Evolutionary conservation across 2,797 vertebrate genomes (phyloP), one percentile per base, ranked within the genome.

Genomic region (Enteromius unitaeniatus): DNA sequence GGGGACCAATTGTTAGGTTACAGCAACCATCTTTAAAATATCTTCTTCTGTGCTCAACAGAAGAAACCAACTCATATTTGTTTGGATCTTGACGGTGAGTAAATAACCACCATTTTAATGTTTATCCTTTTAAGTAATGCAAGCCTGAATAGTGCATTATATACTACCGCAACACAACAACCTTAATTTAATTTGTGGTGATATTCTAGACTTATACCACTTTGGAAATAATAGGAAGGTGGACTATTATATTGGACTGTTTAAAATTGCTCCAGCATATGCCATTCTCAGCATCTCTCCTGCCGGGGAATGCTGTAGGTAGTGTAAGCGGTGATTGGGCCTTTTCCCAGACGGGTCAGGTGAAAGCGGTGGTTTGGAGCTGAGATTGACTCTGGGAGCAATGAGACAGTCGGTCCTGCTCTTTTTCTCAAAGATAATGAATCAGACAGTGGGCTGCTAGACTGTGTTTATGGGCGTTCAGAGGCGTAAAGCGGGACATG

Each of bases 381-480:
- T 2, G 55, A 70, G 79, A 45, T 72, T 55, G 82, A 80, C 74
- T 81, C 74, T 81, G 58, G 49, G 78, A 83, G 80, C 60, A 69
- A 53, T 68, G 78, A 78, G 84, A 81, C 75, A 60, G 64, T 69
- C 62, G 26, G 83, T 81, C 49, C 79, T 76, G 74, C 75, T 82
- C 79, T 85, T 34, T 34, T 80, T 76, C 65, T 80, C 75, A 42
- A 65, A 87, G 88, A 90, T 91, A 92, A 94, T 92, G 91, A 93
- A 91, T 90, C 84, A 85, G 89, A 92, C 89, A 88, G 87, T 90
- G 86, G 90, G 89, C 91, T 90, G 88, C 89, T 88, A 91, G 86
- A 88, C 69, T 86, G 87, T 88, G 91, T 91, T 93, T 92, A 92
- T 84, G 83, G 88, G 85, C 55, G 78, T 83, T 84, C 89, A 89